Percentiles rank a stretch among this genome's conserved stretches.
phyloP scores from a whole-genome alignment of 2,113 vertebrate genomes.

The Uria lomvia region DNA sequence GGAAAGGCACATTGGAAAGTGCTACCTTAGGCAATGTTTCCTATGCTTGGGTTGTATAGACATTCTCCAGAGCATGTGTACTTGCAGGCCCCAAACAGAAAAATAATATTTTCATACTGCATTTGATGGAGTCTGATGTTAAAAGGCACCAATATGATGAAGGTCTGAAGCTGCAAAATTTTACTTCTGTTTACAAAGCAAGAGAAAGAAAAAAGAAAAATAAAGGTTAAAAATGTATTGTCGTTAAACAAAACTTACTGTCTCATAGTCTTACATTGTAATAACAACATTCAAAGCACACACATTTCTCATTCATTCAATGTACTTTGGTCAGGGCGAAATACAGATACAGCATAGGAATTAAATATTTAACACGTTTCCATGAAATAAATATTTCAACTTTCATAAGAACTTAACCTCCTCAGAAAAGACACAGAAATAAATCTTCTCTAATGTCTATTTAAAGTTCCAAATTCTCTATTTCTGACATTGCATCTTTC shows the following conservation, averaged over 20 bases:
- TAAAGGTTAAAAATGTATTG: accelerated
- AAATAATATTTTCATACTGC: background rate
- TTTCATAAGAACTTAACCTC: background rate
- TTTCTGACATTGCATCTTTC: background rate
- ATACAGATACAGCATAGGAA: background rate
- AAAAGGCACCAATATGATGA: background rate
- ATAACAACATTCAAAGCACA: background rate
- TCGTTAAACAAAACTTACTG: background rate
- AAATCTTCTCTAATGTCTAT: background rate
- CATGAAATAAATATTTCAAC: background rate
- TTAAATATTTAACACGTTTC: background rate
- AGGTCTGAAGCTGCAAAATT: background rate
- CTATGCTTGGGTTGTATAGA: background rate
- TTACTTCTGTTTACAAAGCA: background rate
- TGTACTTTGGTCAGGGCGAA: background rate
- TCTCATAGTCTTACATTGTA: background rate
- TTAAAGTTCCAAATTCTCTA: background rate
- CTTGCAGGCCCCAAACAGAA: background rate
- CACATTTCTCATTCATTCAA: background rate
- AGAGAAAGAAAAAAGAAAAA: background rate
- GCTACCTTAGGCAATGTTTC: background rate
- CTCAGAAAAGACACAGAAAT: background rate
- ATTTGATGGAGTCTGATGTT: background rate
- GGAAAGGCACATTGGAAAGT: background rate
- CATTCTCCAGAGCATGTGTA: background rate